Evolutionary conservation across 2,888 invertebrate species (phyloP).

Genomic region (Parelbella ahira): DNA sequence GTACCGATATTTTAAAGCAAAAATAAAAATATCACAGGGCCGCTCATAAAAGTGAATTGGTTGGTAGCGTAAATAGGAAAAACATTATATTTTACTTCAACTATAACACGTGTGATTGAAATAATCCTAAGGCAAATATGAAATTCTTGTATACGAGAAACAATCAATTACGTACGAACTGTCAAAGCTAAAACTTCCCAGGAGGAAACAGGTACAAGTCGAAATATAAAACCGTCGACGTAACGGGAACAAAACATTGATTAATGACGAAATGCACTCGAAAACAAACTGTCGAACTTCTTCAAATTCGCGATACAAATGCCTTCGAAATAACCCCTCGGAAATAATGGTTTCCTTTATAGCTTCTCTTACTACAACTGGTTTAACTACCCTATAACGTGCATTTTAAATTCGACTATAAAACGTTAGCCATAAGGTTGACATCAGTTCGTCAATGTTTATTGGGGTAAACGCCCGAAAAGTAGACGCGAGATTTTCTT

Average conservation of each 20-base stretch:
- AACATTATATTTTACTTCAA: too few relatives aligned
- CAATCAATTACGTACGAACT: constrained; percentile 74
- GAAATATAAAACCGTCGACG: constrained; percentile 58
- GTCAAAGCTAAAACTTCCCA: constrained; percentile 58
- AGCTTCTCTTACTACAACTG: constrained; percentile 32
- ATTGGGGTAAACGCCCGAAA: constrained; percentile 49
- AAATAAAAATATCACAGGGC: too few relatives aligned
- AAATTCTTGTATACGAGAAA: constrained; percentile 41
- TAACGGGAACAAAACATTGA: constrained; percentile 74
- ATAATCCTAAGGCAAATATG: constrained; percentile 11
- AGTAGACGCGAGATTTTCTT: constrained; percentile 63
- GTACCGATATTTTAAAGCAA: too few relatives aligned
- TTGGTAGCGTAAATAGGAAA: too few relatives aligned
- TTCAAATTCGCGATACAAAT: constrained; percentile 79
- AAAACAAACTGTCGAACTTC: constrained; percentile 80
- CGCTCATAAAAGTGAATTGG: too few relatives aligned
- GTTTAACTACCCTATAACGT: constrained; percentile 36
- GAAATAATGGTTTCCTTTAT: constrained; percentile 78
- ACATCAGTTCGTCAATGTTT: too few relatives aligned
- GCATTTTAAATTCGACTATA: constrained; percentile 35
- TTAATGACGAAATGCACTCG: constrained; percentile 80
- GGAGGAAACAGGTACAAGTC: constrained; percentile 69
- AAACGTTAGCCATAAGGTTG: too few relatives aligned
- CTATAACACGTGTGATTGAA: constrained; percentile 1
- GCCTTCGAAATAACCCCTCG: constrained; percentile 71